Conservation (phyloP, 30 jellyfish, hydroid and myxozoan species). For the Cassiopea xamachana region DNA sequence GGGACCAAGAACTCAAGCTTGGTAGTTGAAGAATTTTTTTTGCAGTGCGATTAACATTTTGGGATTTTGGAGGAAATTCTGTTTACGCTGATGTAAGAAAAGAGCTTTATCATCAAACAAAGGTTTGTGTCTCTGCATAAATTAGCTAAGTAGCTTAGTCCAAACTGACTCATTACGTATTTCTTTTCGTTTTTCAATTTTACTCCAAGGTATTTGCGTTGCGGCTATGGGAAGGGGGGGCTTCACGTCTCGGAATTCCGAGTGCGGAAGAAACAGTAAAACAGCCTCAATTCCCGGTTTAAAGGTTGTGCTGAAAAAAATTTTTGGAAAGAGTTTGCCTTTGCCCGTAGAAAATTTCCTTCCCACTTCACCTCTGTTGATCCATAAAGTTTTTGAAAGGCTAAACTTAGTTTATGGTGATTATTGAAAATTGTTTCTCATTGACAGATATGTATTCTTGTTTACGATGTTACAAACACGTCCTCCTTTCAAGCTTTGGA, state of each 20-base stretch:
- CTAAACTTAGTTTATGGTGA: neutral
- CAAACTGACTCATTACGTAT: neutral
- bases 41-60: constrained; percentile 65
- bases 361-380: too few species aligned
- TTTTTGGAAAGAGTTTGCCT: neutral
- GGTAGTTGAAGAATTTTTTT: too few species aligned
- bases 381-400: too few species aligned
- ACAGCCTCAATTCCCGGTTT: too few species aligned
- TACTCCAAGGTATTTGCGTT: too few species aligned
- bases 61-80: constrained; percentile 79
- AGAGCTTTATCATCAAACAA: constrained; percentile 71
- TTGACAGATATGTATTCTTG: constrained; percentile 53
- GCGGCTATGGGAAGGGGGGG: too few species aligned
- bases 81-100: constrained; percentile 54
- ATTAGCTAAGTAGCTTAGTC: neutral
- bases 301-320: too few species aligned
- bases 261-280: too few species aligned
- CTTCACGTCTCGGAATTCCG: too few species aligned
- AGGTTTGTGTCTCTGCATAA: constrained; percentile 6
- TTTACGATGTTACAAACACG: constrained; percentile 58
- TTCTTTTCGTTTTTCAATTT: neutral
- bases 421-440: neutral
- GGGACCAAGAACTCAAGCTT: too few species aligned
- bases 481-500: constrained; percentile 58
- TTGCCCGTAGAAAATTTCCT: neutral